A percentile compares a stretch with the other conserved stretches of the same genome.
Conservation (phyloP, 2,113 vertebrate genomes). For the Micromys minutus region DNA sequence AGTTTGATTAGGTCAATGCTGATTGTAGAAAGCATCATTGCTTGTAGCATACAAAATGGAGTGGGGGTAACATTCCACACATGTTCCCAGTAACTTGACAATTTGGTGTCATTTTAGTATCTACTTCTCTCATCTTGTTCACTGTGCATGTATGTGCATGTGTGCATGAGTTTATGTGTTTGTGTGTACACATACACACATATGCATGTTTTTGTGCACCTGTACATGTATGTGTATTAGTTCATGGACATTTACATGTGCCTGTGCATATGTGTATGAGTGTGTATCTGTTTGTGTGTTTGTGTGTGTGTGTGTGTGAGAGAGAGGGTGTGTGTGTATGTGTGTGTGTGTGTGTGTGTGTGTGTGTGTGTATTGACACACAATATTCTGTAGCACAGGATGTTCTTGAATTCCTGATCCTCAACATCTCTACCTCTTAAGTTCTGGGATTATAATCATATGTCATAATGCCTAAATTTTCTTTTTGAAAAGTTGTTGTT, state of each 20-base stretch:
- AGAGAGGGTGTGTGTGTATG: too few species aligned
- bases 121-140: background rate
- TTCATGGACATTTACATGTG: too few species aligned
- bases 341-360: background rate
- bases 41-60: background rate
- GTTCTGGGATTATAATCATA: background rate
- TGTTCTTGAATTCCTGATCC: background rate
- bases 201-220: background rate
- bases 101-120: background rate
- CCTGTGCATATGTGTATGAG: background rate
- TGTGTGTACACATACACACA: background rate
- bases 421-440: background rate
- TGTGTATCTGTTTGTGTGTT: background rate
- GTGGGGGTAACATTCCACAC: background rate
- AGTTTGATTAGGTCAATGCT: background rate
- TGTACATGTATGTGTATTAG: background rate
- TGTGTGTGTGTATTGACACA: background rate
- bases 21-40: conserved; percentile 6
- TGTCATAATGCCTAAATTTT: background rate
- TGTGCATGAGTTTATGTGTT: background rate
- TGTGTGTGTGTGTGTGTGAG: background rate
- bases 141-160: background rate
- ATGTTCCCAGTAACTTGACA: conserved; percentile 21
- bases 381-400: background rate
- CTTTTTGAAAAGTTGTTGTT: background rate